phyloP scores from a whole-genome alignment of 2,113 vertebrate species.

The Ibidorhyncha struthersii region DNA sequence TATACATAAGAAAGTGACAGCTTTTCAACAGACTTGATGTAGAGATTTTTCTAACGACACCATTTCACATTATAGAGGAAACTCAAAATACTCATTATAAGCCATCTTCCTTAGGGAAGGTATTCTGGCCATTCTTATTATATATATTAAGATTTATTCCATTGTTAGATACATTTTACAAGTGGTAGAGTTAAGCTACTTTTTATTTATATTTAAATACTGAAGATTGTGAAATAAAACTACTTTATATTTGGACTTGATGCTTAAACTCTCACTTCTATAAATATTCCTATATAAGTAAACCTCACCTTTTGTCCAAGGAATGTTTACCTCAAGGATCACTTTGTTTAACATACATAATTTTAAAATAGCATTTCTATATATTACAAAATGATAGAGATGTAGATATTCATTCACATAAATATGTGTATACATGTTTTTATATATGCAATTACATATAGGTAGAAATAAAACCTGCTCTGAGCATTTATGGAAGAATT shows the following conservation, averaged over 20 bases:
- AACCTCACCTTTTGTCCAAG: background rate
- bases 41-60: background rate
- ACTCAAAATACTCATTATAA: background rate
- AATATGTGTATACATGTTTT: background rate
- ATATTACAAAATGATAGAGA: background rate
- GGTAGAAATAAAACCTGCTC: background rate
- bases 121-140: background rate
- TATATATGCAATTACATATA: background rate
- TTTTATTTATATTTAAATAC: background rate
- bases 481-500: background rate
- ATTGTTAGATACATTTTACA: background rate
- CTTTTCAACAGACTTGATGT: background rate
- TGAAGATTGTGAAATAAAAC: background rate
- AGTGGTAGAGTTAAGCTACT: background rate
- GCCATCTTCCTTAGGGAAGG: background rate
- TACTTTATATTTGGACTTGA: background rate
- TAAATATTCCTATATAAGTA: background rate
- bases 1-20: background rate
- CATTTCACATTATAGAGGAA: background rate
- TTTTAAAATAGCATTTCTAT: background rate
- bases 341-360: background rate
- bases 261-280: background rate
- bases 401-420: background rate
- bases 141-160: background rate
- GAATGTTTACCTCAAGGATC: background rate